A percentile compares a stretch with the other conserved stretches of the same genome.
These are phyloP conservation scores for Austrofundulus limnaeus DNA, from an alignment of 2,113 vertebrate genomes.

Conservation along the genomic window DNA sequence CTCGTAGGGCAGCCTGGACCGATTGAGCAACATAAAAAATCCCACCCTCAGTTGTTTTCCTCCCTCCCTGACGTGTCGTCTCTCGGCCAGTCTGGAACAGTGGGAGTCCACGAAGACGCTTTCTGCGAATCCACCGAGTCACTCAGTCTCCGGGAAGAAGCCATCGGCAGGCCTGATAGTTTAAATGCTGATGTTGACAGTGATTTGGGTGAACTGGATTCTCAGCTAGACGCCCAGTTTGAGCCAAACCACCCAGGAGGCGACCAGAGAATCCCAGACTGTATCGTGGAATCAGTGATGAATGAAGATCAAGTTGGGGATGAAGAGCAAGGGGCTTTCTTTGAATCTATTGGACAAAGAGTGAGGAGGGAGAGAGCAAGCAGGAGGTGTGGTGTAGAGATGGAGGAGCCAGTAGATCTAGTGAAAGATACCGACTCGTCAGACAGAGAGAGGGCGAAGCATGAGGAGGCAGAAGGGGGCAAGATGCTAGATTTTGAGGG, in stretches of 20 bases:
- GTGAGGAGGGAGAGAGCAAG: conserved; percentile 64
- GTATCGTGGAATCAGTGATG: conserved; percentile 67
- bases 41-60: conserved; percentile 56
- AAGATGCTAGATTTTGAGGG: conserved; percentile 68
- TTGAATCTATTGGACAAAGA: conserved; percentile 75
- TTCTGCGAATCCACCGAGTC: conserved; percentile 49
- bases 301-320: conserved; percentile 37
- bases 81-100: conserved; percentile 27
- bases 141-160: conserved; percentile 32
- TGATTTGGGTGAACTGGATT: conserved; percentile 55
- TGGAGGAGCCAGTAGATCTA: conserved; percentile 35
- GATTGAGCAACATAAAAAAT: conserved; percentile 35
- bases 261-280: conserved; percentile 59
- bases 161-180: conserved; percentile 7
- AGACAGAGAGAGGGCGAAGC: conserved; percentile 16
- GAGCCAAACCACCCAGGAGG: not conserved
- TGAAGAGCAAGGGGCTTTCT: conserved; percentile 66
- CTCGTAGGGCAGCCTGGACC: conserved; percentile 65
- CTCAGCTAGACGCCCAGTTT: conserved; percentile 54
- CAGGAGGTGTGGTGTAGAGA: conserved; percentile 41
- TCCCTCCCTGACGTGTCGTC: conserved; percentile 79
- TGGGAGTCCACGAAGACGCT: conserved; percentile 18
- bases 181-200: conserved; percentile 26
- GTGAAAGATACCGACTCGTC: conserved; percentile 50
- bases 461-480: not conserved